phyloP scores from a whole-genome alignment of 2,797 vertebrate species.

The Tinamus major region DNA sequence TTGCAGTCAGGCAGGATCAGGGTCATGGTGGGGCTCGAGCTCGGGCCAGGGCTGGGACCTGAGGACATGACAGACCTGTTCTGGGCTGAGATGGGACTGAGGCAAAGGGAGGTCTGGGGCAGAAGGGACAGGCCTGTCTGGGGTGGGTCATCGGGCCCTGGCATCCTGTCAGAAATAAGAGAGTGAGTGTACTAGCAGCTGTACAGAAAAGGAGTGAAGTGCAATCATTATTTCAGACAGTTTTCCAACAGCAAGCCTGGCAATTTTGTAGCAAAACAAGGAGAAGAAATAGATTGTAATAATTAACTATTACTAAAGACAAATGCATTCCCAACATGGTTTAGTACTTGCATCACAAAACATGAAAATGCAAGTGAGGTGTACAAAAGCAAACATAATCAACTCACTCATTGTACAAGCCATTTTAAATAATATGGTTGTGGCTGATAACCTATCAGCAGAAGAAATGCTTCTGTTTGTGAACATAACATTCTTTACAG shows the following conservation, averaged over 20 bases:
- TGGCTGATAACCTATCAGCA: slow-evolving; percentile 56
- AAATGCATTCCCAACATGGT: background rate
- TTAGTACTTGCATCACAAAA: background rate
- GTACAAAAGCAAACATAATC: slow-evolving; percentile 8
- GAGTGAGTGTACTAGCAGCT: background rate
- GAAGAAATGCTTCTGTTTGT: slow-evolving; percentile 37
- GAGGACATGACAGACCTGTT: accelerated
- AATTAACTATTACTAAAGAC: background rate
- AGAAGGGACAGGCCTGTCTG: background rate
- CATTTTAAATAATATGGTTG: slow-evolving; percentile 36
- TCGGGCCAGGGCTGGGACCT: background rate
- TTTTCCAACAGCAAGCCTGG: background rate
- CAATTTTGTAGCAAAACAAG: background rate
- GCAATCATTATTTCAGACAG: background rate
- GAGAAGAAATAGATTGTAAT: background rate
- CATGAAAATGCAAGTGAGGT: background rate
- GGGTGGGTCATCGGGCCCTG: accelerated
- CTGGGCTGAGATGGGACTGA: background rate
- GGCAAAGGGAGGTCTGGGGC: accelerated
- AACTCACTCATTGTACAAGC: background rate
- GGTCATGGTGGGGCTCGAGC: background rate
- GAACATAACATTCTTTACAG: slow-evolving; percentile 34
- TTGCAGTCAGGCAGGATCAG: background rate
- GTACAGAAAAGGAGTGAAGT: background rate
- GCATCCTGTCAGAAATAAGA: background rate